Percentiles rank a stretch among this genome's conserved stretches.
Conservation (phyloP, 2,797 vertebrate species). For the Microchirus variegatus region DNA sequence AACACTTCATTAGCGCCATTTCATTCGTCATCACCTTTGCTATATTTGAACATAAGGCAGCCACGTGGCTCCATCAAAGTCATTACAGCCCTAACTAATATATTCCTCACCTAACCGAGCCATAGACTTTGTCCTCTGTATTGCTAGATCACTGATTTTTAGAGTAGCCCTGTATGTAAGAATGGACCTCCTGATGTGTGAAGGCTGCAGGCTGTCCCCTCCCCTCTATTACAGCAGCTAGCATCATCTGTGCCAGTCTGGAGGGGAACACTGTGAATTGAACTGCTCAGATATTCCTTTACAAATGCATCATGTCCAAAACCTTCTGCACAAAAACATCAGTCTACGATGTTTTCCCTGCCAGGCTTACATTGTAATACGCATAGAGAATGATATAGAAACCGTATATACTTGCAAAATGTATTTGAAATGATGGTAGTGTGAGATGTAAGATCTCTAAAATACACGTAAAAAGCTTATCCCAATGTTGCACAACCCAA, state of each 20-base stretch:
- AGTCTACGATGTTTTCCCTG: no score
- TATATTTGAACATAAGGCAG: conserved; percentile 11
- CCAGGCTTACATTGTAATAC: no score
- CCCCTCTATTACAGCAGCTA: neutral
- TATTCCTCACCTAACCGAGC: conserved; percentile 6
- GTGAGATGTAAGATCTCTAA: no score
- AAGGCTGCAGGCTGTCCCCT: conserved; percentile 2
- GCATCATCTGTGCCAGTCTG: conserved; percentile 35
- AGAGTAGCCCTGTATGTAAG: conserved; percentile 17
- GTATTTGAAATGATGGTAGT: no score
- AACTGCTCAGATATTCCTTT: no score
- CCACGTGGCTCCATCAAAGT: conserved; percentile 14
- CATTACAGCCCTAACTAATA: conserved; percentile 13
- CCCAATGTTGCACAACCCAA: no score
- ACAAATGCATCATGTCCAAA: no score
- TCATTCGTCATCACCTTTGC: conserved; percentile 15
- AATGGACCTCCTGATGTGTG: conserved; percentile 30
- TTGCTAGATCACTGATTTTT: conserved; percentile 13
- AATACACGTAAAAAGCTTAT: no score
- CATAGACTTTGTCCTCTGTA: conserved; percentile 11
- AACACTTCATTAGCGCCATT: conserved; percentile 10
- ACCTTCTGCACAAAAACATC: no score
- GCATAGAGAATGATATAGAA: no score
- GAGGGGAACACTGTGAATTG: conserved; percentile 23
- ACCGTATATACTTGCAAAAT: no score